Conservation (phyloP, 2,888 invertebrate species). For the Brachylomia viminalis region DNA sequence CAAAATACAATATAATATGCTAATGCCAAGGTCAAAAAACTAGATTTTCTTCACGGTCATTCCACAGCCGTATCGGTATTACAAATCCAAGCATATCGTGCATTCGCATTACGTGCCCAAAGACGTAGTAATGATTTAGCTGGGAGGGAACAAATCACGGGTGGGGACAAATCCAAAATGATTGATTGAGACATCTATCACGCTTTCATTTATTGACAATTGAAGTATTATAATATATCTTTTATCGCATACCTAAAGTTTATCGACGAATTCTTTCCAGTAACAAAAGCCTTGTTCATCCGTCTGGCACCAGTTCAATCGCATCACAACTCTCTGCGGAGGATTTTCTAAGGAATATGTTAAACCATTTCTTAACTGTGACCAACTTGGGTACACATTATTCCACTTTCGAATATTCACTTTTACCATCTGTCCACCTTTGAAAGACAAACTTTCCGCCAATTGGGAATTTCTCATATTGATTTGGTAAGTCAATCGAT, state of each 20-base stretch:
- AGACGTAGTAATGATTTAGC: background rate
- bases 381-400: slow-evolving; percentile 54
- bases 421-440: slow-evolving; percentile 53
- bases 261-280: slow-evolving; percentile 55
- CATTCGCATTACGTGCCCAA: background rate
- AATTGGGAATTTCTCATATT: slow-evolving; percentile 56
- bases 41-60: too few relatives aligned
- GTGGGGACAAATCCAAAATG: background rate
- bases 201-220: background rate
- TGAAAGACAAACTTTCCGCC: slow-evolving; percentile 64
- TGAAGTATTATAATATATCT: background rate
- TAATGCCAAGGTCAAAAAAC: background rate
- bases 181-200: background rate
- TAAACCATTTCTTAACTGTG: slow-evolving; percentile 49
- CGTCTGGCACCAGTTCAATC: slow-evolving; percentile 51
- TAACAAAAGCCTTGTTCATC: slow-evolving; percentile 50
- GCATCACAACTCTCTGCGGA: slow-evolving; percentile 50
- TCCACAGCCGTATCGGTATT: background rate
- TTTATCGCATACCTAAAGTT: slow-evolving; percentile 20
- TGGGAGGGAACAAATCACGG: background rate
- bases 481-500: slow-evolving; percentile 46
- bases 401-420: slow-evolving; percentile 62
- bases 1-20: background rate
- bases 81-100: background rate
- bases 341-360: slow-evolving; percentile 43